Evolutionary conservation across 2,888 invertebrate species (phyloP), one percentile per base, ranked within the genome.

Genomic region (Auanema sp.): DNA sequence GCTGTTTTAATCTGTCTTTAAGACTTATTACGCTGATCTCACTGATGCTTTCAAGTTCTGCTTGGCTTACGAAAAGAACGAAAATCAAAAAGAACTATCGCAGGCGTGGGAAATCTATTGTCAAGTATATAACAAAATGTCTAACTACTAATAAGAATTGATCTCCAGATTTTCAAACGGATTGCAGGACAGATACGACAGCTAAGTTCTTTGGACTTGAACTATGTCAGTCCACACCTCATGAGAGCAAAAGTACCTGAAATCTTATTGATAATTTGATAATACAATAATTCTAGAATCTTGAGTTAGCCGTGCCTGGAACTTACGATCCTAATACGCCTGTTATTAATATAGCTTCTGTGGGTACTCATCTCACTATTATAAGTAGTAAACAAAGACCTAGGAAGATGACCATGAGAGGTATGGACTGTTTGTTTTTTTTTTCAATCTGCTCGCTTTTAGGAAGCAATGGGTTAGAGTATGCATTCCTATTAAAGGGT

Each of bases 351-450:
- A 83, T 83, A 52, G 65, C 68, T n/a, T 69, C 70, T n/a, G 64
- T 83, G 33, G 70, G 70, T 42, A 61, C 58, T 1, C 84, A 33
- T 83, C 41, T 84, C 51, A 60, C 71, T 54, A 92, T 98, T 6
- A 97, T 99, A 79, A 93, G 93, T 0, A 96, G 96, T 0, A 99
- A 99, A 85, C 98, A 99, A 85, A 88, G 97, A 2, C 98, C 98
- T 0, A 89, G 98, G 42, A 95, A 97, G 74, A 88, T 98, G 2
- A 90, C 91, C 84, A 92, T 99, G 68, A 88, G 88, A 85, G 90
- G 90, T 69, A 18, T 21, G 52, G 16, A 4, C 64, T 12, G n/a
- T 52, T 21, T 4, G 14, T 25, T 43, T 58, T 58, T 24, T 1
- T 6, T n/a, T 65, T 64, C 8, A 66, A 33, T 11, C 21, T 25